A percentile compares a stretch with the other conserved stretches of the same genome.
Conservation (phyloP, 2,113 vertebrate genomes). For the Chlamydotis undulata region DNA sequence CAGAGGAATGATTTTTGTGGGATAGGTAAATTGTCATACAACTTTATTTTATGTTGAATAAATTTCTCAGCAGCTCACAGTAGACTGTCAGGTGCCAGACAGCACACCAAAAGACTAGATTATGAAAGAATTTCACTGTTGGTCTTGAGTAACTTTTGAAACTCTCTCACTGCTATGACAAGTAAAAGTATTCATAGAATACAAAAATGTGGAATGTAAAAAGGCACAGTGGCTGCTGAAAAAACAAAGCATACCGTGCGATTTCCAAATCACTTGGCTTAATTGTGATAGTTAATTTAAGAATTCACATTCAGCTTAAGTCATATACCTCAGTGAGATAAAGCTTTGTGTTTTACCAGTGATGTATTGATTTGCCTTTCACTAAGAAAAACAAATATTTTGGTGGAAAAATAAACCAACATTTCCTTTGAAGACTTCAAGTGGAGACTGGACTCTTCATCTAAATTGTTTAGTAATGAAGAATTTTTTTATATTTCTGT, state of each 20-base stretch:
- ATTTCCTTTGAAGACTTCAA: background rate
- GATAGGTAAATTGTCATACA: background rate
- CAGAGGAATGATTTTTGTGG: background rate
- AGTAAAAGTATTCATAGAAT: background rate
- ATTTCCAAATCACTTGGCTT: background rate
- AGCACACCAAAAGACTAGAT: background rate
- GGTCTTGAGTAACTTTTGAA: background rate
- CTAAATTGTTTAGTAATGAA: background rate
- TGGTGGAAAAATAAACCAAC: background rate
- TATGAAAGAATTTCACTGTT: background rate
- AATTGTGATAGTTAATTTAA: background rate
- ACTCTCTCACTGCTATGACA: background rate
- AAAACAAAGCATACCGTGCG: fast-evolving
- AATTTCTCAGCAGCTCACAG: background rate
- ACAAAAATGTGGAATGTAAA: background rate
- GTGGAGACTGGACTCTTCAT: background rate
- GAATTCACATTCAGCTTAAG: background rate
- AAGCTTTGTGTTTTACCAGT: background rate
- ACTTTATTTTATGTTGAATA: background rate
- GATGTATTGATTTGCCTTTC: background rate
- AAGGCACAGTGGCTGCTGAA: background rate
- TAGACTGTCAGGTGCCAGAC: background rate
- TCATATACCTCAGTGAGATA: background rate
- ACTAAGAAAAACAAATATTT: background rate
- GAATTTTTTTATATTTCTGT: background rate